Evolutionary conservation across 2,113 vertebrate genomes (phyloP), one percentile per base, ranked within the genome.

Genomic region (Trematocara zebra): DNA sequence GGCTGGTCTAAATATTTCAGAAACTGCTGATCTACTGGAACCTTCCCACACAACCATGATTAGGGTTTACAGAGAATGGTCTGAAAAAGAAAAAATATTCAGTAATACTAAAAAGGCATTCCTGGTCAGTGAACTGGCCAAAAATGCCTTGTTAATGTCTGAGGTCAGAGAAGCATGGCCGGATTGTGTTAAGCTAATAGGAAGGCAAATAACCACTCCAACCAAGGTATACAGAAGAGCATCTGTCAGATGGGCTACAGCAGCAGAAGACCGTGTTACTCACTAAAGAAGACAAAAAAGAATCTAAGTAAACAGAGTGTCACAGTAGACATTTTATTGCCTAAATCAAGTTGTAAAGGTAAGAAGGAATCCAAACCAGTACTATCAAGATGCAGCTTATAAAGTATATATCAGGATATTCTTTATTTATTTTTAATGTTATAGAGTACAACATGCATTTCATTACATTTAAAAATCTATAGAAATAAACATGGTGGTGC

Each of bases 281-380:
- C 33, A 64, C 59, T 67, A 72, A 23, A 89, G 90, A 92, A 88
- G 91, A 82, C 76, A 44, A 91, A 92, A 93, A 80, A 87, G 92
- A 95, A 94, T 83, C 83, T 91, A 88, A 92, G 88, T 69, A 90
- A 95, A 95, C 86, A 92, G 37, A 23, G 35, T 6, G 42, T 78
- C 14, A 64, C 72, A 78, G 72, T 33, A 51, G 28, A 44, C 7
- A 53, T 6, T 26, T 88, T 81, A 85, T 69, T 80, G 15, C 5
- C 74, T 69, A 5, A 35, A 67, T 8, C 1, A 40, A 69, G 33
- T 67, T 20, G 33, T 14, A 8, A 69, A 72, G 37, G 20, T 1
- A 35, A 44, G 37, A 26, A 10, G 20, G 20, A 44, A 23, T 72
- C 37, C 37, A 44, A 72, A 23, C 37, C 64, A 44, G 12, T 72